Conservation (phyloP, 2,113 vertebrate genomes). For the Psilopogon haemacephalus region DNA sequence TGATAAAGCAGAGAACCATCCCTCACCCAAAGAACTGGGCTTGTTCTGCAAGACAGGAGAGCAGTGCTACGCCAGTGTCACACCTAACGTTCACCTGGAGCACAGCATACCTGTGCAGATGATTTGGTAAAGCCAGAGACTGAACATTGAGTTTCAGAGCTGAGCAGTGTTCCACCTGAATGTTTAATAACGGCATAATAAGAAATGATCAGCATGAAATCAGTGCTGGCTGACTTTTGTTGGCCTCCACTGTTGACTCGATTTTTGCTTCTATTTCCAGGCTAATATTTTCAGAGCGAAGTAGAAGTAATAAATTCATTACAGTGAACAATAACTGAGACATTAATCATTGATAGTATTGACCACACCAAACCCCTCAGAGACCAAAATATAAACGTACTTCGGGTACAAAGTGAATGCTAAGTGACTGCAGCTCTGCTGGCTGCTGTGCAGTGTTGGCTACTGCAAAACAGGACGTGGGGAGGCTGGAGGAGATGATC, state of each 20-base stretch:
- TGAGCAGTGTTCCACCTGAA: not conserved
- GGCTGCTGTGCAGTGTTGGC: not conserved
- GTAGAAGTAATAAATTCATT: not conserved
- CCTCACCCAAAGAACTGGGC: not conserved
- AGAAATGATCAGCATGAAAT: not conserved
- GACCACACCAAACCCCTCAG: not conserved
- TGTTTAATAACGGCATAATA: not conserved
- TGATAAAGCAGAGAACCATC: not conserved
- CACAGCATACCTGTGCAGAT: not conserved
- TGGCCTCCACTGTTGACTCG: not conserved
- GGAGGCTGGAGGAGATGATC: no score
- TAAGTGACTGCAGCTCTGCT: not conserved
- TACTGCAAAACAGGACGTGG: not conserved
- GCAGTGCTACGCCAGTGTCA: not conserved
- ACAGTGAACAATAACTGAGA: constrained; percentile 17
- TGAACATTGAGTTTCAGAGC: not conserved
- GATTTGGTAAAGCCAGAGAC: not conserved
- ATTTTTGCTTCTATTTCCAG: not conserved
- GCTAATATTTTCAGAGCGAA: not conserved
- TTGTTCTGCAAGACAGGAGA: not conserved
- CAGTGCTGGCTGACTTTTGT: not conserved
- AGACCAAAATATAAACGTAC: not conserved
- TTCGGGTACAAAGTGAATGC: not conserved
- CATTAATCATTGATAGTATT: not conserved
- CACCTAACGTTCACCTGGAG: not conserved